A percentile compares a stretch with the other conserved stretches of the same genome.
phyloP scores from a whole-genome alignment of 2,888 invertebrate species.

The Lasioglossum villosulum region DNA sequence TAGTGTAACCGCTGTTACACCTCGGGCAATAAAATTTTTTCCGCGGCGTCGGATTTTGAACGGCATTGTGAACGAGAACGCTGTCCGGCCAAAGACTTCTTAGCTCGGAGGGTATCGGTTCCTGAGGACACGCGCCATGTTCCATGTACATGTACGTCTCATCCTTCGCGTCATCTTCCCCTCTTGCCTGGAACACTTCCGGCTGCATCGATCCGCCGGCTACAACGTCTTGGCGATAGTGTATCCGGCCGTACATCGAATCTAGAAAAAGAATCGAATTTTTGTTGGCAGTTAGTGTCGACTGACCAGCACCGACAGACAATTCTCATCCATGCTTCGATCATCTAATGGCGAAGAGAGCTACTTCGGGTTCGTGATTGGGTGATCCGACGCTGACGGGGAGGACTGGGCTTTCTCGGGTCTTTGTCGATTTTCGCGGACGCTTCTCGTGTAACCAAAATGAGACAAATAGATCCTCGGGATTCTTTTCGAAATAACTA shows the following conservation, averaged over 20 bases:
- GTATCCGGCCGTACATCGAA: constrained; percentile 63
- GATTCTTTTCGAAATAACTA: no score
- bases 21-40: constrained; percentile 73
- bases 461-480: not conserved
- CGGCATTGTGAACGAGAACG: constrained; percentile 30
- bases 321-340: constrained; percentile 60
- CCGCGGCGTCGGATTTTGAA: constrained; percentile 33
- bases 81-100: constrained; percentile 70
- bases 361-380: constrained; percentile 11
- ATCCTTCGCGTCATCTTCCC: constrained; percentile 59
- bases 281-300: constrained; percentile 53
- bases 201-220: constrained; percentile 33
- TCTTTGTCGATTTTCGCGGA: not conserved
- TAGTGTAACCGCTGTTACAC: constrained; percentile 72
- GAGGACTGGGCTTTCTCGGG: not conserved
- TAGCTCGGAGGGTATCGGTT: constrained; percentile 39
- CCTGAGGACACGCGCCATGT: constrained; percentile 39
- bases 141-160: constrained; percentile 54
- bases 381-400: not conserved
- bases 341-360: constrained; percentile 37
- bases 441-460: not conserved
- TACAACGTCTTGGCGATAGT: constrained; percentile 54
- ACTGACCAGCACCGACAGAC: constrained; percentile 19
- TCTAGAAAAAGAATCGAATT: constrained; percentile 72
- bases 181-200: constrained; percentile 51